Percentiles rank a stretch among this genome's conserved stretches.
These are phyloP conservation scores for Agapostemon virescens DNA, from an alignment of 2,888 invertebrate species.

Conservation along the genomic window DNA sequence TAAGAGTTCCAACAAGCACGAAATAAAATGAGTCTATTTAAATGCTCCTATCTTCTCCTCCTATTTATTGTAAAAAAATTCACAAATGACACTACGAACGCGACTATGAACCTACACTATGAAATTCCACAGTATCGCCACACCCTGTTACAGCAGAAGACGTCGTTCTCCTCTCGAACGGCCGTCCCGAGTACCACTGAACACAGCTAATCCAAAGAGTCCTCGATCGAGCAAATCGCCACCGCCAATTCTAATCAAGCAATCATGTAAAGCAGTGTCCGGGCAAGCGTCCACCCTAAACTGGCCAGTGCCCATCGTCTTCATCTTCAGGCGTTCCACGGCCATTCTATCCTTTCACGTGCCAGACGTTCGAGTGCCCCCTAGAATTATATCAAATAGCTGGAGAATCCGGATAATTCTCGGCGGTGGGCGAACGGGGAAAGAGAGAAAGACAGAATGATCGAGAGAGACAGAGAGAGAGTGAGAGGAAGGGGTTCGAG, in stretches of 20 bases:
- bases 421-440: neutral
- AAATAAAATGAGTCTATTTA: no score
- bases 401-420: slow-evolving; percentile 36
- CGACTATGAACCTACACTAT: no score
- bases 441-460: neutral
- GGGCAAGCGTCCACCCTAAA: neutral
- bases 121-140: neutral
- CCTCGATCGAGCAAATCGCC: neutral
- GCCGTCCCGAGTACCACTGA: neutral
- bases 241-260: neutral
- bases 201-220: slow-evolving; percentile 1
- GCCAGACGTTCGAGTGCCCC: slow-evolving; percentile 26
- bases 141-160: neutral
- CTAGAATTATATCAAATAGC: slow-evolving; percentile 21
- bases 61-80: no score
- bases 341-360: neutral
- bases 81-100: no score
- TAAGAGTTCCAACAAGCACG: no score
- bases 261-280: neutral
- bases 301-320: neutral
- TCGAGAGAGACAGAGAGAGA: neutral
- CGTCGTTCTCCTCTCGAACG: neutral
- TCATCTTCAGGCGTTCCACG: neutral
- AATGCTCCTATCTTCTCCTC: no score
- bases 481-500: neutral